phyloP scores from a whole-genome alignment of 2,888 invertebrate genomes.

The Hirudinaria manillensis region DNA sequence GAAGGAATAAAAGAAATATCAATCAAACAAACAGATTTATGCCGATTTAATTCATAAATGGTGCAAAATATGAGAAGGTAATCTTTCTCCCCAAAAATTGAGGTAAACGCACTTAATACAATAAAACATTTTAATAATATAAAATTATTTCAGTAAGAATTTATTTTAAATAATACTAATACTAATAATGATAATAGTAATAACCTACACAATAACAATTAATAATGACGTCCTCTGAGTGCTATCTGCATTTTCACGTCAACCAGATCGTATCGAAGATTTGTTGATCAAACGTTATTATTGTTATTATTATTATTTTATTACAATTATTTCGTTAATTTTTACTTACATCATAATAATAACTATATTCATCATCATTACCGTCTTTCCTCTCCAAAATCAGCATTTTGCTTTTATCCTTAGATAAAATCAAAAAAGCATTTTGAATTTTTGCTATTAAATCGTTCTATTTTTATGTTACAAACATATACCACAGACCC shows the following conservation, averaged over 20 bases:
- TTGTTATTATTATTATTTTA: constrained; percentile 7
- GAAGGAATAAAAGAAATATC: not conserved
- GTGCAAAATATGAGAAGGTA: too few relatives aligned
- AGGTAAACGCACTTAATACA: not conserved
- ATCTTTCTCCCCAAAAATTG: not conserved
- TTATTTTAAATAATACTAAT: not conserved
- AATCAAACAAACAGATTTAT: too few relatives aligned
- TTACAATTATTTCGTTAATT: constrained; percentile 7
- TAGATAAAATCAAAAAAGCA: too few relatives aligned
- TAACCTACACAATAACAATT: not conserved
- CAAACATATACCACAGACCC: too few relatives aligned
- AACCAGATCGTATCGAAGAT: not conserved
- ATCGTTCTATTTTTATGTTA: too few relatives aligned
- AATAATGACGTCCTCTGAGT: not conserved
- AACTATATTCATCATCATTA: not conserved
- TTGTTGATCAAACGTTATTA: not conserved
- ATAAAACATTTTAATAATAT: not conserved
- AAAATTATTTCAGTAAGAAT: not conserved
- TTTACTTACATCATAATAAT: not conserved
- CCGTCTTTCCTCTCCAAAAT: too few relatives aligned
- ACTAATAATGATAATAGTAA: not conserved
- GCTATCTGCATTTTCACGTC: too few relatives aligned
- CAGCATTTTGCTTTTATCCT: too few relatives aligned
- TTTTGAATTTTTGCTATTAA: too few relatives aligned
- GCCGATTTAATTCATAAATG: too few relatives aligned